A percentile compares a stretch with the other conserved stretches of the same genome.
These are phyloP conservation scores for Ploceus nigricollis DNA, from an alignment of 2,113 vertebrate species.

Conservation along the genomic window DNA sequence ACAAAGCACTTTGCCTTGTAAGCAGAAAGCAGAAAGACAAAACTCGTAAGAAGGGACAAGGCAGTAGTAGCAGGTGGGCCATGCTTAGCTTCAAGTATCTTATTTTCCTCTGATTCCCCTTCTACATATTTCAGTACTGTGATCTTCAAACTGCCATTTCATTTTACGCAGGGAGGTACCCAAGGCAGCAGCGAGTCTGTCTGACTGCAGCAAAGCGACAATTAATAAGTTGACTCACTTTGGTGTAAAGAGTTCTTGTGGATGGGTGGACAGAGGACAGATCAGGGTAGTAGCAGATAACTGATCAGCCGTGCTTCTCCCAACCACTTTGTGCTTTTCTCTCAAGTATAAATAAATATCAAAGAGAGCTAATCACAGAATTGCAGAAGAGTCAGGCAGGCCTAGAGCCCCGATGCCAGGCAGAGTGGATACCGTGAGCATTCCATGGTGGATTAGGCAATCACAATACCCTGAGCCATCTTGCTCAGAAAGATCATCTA, in stretches of 20 bases:
- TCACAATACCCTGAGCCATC: not conserved
- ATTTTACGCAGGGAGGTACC: not conserved
- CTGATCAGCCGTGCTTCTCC: not conserved
- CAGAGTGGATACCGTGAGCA: not conserved
- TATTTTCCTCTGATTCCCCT: not conserved
- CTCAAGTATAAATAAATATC: not conserved
- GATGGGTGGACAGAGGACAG: not conserved
- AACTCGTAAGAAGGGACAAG: not conserved
- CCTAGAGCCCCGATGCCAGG: not conserved
- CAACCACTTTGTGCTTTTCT: not conserved
- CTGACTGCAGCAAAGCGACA: not conserved
- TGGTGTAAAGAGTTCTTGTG: not conserved
- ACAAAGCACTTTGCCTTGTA: not conserved
- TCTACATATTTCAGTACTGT: not conserved
- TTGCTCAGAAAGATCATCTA: not conserved
- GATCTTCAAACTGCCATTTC: constrained; percentile 20
- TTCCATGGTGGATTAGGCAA: not conserved
- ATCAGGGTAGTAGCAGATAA: not conserved
- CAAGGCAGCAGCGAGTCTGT: not conserved
- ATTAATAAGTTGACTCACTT: not conserved
- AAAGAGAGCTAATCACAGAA: not conserved
- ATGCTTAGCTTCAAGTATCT: not conserved
- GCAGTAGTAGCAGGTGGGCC: not conserved
- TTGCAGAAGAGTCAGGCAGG: not conserved
- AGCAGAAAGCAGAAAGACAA: not conserved